Evolutionary conservation across 2,888 invertebrate genomes (phyloP).

Genomic region (Drosophila paranaensis): DNA sequence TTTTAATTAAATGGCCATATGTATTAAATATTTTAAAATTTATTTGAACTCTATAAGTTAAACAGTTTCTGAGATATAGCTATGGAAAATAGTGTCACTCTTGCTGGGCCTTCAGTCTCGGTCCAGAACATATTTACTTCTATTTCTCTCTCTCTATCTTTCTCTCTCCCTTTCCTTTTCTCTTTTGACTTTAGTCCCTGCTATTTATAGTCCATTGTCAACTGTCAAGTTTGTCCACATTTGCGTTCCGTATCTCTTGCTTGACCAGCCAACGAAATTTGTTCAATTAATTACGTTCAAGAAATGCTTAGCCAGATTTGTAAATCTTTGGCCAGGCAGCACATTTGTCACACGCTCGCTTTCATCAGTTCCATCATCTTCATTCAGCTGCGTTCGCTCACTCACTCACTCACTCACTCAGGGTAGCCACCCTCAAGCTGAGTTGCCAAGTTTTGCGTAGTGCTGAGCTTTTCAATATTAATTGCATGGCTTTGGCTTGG

Average conservation of each 20-base stretch:
- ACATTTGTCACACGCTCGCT: slow-evolving; percentile 77
- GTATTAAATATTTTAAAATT: too few relatives aligned
- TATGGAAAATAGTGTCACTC: not conserved
- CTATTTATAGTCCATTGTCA: not conserved
- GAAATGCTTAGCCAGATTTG: slow-evolving; percentile 53
- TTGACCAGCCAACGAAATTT: slow-evolving; percentile 21
- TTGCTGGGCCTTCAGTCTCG: not conserved
- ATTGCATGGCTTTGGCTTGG: slow-evolving; percentile 61
- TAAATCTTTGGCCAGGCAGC: slow-evolving; percentile 57
- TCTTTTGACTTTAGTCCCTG: not conserved
- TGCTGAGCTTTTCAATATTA: slow-evolving; percentile 73
- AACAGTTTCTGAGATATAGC: not conserved
- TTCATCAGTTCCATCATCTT: slow-evolving; percentile 73
- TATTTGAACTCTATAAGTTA: accelerated
- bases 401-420: too few relatives aligned
- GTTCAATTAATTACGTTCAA: slow-evolving; percentile 66
- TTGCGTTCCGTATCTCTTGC: slow-evolving; percentile 9
- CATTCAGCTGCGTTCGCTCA: slow-evolving; percentile 34
- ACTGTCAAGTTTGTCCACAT: slow-evolving; percentile 1
- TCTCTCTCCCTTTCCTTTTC: not conserved
- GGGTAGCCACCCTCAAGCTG: slow-evolving; percentile 26
- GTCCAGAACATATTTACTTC: not conserved
- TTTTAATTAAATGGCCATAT: not conserved
- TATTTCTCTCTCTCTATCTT: not conserved
- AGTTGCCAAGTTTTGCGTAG: slow-evolving; percentile 28